phyloP scores from a whole-genome alignment of 1,140 invertebrate species.

The Euwallacea fornicatus region DNA sequence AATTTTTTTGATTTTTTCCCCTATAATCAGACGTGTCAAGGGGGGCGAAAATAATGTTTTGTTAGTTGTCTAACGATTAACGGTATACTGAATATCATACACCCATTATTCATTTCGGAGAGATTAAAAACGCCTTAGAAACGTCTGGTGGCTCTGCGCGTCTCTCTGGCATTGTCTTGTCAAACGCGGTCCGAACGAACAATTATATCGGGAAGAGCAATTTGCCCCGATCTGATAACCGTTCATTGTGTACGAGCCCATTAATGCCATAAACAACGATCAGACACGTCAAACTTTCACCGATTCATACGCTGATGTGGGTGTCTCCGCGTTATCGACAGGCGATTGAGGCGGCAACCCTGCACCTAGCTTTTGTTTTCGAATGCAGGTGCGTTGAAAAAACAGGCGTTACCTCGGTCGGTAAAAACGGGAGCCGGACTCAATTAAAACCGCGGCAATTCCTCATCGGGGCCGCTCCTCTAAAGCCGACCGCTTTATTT shows the following conservation, averaged over 20 bases:
- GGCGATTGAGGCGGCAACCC: neutral
- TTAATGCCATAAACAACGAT: constrained; percentile 2
- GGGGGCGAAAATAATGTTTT: neutral
- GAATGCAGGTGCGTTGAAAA: no score
- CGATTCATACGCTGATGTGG: neutral
- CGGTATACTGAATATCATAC: neutral
- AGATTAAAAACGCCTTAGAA: constrained; percentile 2
- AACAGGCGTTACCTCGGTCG: constrained; percentile 10
- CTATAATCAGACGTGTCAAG: neutral
- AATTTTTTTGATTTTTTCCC: neutral
- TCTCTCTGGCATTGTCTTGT: constrained; percentile 16
- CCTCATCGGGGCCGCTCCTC: constrained; percentile 5
- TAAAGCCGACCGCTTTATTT: constrained; percentile 11
- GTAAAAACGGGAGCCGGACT: constrained; percentile 12
- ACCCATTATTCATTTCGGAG: neutral
- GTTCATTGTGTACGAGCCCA: constrained; percentile 15
- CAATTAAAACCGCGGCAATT: constrained; percentile 3
- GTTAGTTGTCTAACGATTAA: neutral
- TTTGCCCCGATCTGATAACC: constrained; percentile 21
- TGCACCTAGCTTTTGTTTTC: no score
- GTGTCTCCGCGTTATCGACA: neutral
- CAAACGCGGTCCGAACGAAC: constrained; percentile 7
- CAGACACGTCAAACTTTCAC: neutral
- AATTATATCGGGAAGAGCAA: constrained; percentile 13
- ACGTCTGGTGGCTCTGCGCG: constrained; percentile 4